phyloP scores from a whole-genome alignment of 92 coral and sea anemone species.

The Actinernus sp. region DNA sequence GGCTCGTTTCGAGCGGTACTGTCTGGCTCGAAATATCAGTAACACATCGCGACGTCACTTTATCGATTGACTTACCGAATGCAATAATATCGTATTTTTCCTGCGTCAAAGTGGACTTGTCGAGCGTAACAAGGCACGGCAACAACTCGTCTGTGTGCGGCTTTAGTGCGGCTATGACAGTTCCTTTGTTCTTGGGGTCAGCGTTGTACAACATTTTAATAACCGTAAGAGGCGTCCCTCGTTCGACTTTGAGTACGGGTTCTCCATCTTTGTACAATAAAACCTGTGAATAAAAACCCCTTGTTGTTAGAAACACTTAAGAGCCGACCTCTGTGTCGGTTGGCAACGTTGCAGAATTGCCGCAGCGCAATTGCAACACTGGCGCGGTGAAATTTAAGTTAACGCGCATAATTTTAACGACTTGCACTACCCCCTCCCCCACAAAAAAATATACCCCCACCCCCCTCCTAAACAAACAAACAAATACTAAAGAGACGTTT shows the following conservation, averaged over 20 bases:
- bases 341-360: too few species aligned
- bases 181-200: slow-evolving; percentile 78
- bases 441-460: too few species aligned
- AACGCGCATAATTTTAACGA: too few species aligned
- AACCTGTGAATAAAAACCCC: slow-evolving; percentile 42
- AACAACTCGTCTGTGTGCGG: slow-evolving; percentile 81
- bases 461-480: too few species aligned
- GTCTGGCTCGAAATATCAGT: too few species aligned
- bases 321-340: too few species aligned
- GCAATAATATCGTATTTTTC: slow-evolving; percentile 89
- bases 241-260: slow-evolving; percentile 80
- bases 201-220: slow-evolving; percentile 84
- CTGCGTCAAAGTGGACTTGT: slow-evolving; percentile 77
- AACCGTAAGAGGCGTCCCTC: slow-evolving; percentile 84
- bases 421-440: too few species aligned
- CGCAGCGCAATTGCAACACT: too few species aligned
- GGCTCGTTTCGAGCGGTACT: too few species aligned
- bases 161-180: slow-evolving; percentile 75
- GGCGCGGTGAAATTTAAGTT: too few species aligned
- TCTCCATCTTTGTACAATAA: slow-evolving; percentile 77
- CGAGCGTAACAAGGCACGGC: slow-evolving; percentile 80
- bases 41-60: too few species aligned
- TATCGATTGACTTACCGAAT: slow-evolving; percentile 75
- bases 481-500: too few species aligned
- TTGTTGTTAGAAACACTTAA: neutral